Base-by-base conservation (phyloP, 2,113 vertebrate genomes). In the Lepisosteus oculatus region DNA sequence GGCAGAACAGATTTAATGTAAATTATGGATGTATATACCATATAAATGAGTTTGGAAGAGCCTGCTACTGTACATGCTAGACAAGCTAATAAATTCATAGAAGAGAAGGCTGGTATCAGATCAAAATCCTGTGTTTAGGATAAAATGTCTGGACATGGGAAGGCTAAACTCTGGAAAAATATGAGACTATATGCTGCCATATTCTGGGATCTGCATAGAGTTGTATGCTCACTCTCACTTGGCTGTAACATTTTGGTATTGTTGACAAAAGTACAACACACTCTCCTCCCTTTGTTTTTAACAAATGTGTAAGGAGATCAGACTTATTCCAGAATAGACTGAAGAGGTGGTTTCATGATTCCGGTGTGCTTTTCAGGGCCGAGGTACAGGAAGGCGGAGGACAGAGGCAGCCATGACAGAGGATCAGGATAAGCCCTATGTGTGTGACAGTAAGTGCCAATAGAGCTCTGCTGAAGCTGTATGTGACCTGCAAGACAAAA, bases 341-440 rank as follows among this genome's bases (percentile, higher is more conserved):
- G 29, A 29, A 29, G 29, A 29, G 29, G 29, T 29, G 29, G 29
- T 29, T 29, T 29, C 29, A 29, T 29, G 29, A 29, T 29, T 29
- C 29, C 29, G 29, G 63, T 62, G 79, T 44, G 78, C 5, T 78
- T 75, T 80, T 59, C 85, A 98, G 96, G 95, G 95, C 83, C 95
- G 96, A 55, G 96, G 95, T 75, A 93, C 94, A 73, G 95, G 95
- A 70, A 95, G 95, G 77, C 92, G 93, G 88, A 95, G 89, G 87
- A 90, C 93, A 2, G 96, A 98, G 56, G 88, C 94, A 1, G 88
- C 91, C 72, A 92, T 90, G 62, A 86, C 92, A 84, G 94, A 98
- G 74, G 94, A 96, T 79, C 95, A 96, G 0, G 95, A 98, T 87
- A 98, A 97, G 88, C 96, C 96, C 85, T 98, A 98, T 70, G 93